Conservation (phyloP, 2,113 vertebrate species). For the Cariama cristata region DNA sequence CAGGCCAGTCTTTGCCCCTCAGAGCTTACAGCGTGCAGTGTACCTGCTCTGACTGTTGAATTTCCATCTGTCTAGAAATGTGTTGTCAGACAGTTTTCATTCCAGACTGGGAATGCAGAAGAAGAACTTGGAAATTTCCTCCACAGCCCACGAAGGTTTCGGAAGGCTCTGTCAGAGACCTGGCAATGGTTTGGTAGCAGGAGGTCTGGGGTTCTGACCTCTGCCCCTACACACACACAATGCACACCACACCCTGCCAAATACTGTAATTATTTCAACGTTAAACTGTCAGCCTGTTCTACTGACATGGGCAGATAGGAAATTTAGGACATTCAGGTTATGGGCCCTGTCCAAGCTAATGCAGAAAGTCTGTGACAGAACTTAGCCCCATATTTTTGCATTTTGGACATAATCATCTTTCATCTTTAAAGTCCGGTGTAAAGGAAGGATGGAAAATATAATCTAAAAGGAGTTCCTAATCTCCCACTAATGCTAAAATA, state of each 20-base stretch:
- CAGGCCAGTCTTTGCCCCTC: neutral
- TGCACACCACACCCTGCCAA: fast-evolving
- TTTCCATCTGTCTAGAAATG: neutral
- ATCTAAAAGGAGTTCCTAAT: neutral
- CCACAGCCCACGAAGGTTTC: neutral
- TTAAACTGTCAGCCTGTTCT: neutral
- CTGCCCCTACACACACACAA: fast-evolving
- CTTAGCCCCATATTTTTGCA: fast-evolving
- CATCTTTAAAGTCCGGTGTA: neutral
- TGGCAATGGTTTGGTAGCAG: neutral
- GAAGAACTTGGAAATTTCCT: neutral
- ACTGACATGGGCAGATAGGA: neutral
- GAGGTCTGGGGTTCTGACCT: neutral
- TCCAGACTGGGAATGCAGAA: neutral
- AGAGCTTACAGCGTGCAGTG: fast-evolving
- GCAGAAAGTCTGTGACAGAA: neutral
- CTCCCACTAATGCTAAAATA: neutral
- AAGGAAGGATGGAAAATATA: neutral
- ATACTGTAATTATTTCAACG: fast-evolving
- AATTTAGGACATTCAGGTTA: fast-evolving
- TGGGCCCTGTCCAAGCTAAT: fast-evolving
- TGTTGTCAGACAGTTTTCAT: fast-evolving
- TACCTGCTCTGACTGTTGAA: fast-evolving
- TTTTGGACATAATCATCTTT: neutral
- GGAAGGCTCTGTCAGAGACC: neutral